Conservation (phyloP, 2,113 vertebrate species). For the Cyrtonyx montezumae region DNA sequence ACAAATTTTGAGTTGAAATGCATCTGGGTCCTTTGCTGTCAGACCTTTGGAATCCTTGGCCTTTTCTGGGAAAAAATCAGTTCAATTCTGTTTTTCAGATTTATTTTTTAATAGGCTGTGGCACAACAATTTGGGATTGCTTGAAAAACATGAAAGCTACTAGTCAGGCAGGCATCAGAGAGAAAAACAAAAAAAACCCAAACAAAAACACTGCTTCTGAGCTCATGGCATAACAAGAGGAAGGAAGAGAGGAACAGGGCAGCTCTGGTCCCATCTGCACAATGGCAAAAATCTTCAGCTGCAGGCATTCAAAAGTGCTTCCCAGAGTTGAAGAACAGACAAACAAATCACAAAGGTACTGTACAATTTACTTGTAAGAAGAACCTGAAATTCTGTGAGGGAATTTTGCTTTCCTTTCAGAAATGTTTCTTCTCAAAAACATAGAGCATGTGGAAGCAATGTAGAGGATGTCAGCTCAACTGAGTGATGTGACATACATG, state of each 20-base stretch:
- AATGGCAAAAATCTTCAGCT: neutral
- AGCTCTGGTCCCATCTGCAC: neutral
- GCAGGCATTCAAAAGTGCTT: neutral
- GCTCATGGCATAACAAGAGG: neutral
- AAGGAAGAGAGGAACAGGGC: neutral
- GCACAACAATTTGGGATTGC: neutral
- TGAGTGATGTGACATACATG: neutral
- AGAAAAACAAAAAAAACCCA: neutral
- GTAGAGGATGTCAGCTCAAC: neutral
- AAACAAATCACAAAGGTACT: neutral
- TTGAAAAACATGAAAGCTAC: neutral
- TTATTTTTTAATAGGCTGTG: neutral
- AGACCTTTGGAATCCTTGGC: neutral
- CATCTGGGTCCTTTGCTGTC: neutral
- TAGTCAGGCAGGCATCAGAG: neutral
- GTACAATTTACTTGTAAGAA: neutral
- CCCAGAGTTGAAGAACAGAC: neutral
- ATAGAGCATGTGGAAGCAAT: neutral
- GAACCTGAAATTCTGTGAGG: neutral
- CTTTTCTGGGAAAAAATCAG: neutral
- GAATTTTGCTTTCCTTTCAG: conserved; percentile 6
- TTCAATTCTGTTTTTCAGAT: neutral
- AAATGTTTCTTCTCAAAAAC: neutral
- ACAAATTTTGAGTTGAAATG: neutral
- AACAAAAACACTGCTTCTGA: neutral